Percentiles rank a stretch among this genome's conserved stretches.
Conservation (phyloP, 1,140 invertebrate genomes). For the Spodoptera litura region DNA sequence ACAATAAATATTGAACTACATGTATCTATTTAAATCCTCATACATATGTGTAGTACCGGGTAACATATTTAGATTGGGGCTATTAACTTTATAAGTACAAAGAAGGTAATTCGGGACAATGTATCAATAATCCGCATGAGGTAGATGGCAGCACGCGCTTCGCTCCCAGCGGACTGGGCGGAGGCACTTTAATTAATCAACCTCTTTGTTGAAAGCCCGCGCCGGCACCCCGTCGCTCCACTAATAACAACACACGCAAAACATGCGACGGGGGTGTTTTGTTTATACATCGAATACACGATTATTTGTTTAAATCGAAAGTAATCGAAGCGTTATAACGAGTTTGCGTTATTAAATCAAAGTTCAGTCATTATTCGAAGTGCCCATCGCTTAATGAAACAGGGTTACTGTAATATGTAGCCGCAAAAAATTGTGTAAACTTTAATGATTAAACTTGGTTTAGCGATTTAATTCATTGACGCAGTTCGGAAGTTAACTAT, state of each 20-base stretch:
- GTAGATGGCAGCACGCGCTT: constrained; percentile 48
- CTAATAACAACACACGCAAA: constrained; percentile 76
- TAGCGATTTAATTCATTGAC: no score
- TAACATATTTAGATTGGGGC: constrained; percentile 2
- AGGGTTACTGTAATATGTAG: constrained; percentile 9
- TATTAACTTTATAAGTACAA: constrained; percentile 25
- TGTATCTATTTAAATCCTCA: no score
- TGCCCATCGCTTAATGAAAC: constrained; percentile 6
- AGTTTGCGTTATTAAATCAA: constrained; percentile 45
- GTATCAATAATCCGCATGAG: constrained; percentile 67
- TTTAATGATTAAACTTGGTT: no score
- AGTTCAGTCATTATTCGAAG: constrained; percentile 40
- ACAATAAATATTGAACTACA: no score
- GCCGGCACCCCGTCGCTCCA: constrained; percentile 59
- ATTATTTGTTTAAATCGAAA: constrained; percentile 71
- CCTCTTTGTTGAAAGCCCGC: constrained; percentile 70
- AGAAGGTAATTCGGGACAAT: constrained; percentile 63
- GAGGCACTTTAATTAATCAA: constrained; percentile 83
- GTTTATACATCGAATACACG: constrained; percentile 66
- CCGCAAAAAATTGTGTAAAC: no score
- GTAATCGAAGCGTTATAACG: constrained; percentile 56
- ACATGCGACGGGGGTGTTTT: constrained; percentile 66
- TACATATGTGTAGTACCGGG: no score
- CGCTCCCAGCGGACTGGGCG: constrained; percentile 70
- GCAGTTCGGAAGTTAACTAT: no score